Evolutionary conservation across 2,797 vertebrate genomes (phyloP).

Genomic region (Distichodus sexfasciatus): DNA sequence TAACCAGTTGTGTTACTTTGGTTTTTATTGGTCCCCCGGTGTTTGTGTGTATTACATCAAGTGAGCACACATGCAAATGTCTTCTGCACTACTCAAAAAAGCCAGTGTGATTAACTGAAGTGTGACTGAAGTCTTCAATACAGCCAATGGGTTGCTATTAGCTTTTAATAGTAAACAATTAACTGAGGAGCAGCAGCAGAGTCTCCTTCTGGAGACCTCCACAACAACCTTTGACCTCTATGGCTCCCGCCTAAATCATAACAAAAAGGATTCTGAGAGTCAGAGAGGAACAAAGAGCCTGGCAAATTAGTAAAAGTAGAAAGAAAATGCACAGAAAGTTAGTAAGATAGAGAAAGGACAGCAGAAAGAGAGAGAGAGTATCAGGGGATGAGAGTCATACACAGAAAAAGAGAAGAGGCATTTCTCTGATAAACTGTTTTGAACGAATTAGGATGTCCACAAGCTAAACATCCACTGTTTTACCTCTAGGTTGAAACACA

Average conservation of each 20-base stretch:
- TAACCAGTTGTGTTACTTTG: background rate
- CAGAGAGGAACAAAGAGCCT: too few relatives aligned
- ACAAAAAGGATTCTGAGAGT: too few relatives aligned
- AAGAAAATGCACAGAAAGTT: too few relatives aligned
- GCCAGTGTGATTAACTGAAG: background rate
- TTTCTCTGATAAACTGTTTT: too few relatives aligned
- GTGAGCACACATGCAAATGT: background rate
- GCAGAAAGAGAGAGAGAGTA: background rate
- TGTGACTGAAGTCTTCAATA: slow-evolving; percentile 2
- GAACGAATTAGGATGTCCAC: too few relatives aligned
- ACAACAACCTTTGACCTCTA: background rate
- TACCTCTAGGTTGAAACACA: too few relatives aligned
- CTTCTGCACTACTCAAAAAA: background rate
- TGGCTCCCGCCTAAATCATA: background rate
- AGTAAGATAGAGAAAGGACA: too few relatives aligned
- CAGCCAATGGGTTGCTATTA: background rate
- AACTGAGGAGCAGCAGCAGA: background rate
- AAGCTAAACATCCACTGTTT: too few relatives aligned
- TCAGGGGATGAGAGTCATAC: background rate
- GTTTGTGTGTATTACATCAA: background rate
- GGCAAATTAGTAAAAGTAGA: too few relatives aligned
- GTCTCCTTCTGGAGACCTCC: background rate
- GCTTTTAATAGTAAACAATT: background rate
- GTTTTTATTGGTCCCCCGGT: background rate
- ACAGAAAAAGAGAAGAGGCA: background rate